Base-by-base conservation (phyloP, 2,797 vertebrate genomes). In the Brachymystax lenok region DNA sequence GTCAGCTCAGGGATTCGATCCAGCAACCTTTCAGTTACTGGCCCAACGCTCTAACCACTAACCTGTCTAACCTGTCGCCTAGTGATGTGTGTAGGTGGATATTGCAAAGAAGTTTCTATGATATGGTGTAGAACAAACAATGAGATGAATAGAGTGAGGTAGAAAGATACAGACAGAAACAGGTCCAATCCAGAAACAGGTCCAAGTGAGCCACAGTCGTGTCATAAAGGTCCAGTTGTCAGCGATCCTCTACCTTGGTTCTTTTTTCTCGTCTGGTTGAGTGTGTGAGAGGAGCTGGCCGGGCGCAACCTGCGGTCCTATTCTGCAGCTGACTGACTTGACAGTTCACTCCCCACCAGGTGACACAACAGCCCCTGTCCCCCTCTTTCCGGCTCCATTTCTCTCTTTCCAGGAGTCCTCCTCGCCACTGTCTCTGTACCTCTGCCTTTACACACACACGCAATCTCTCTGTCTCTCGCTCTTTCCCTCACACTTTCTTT, bases 311-410 rank as follows among this genome's bases (percentile, higher is more conserved):
- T 85, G n/a, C 4, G 2, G 56, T 59, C 56, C 8, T 30, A 17
- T 50, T 56, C 76, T 77, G 83, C 82, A 85, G 87, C 80, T 80
- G 88, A 81, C 82, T 81, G 86, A 75, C 77, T 75, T 69, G 86
- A 90, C 86, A 88, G 80, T 85, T 86, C 85, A 84, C 33, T 51
- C 83, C 89, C 86, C 77, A 79, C 71, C 85, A 86, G 88, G 85
- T 85, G 88, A 88, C 82, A 87, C 88, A 88, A 80, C 84, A 86
- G 79, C 78, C 76, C 77, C 73, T 71, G 78, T 85, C 84, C 82
- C 67, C 83, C 51, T 19, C 71, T 54, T 50, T 28, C 51, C 28
- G 27, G 17, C 30, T 30, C 70, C 50, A 71, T 71, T 30, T 71
- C 13, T 30, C 50, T 50, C 54, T 59, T 33, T 46, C 69, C 69